phyloP scores from a whole-genome alignment of 2,888 invertebrate genomes.

The Drosophila nr. perissopoda region DNA sequence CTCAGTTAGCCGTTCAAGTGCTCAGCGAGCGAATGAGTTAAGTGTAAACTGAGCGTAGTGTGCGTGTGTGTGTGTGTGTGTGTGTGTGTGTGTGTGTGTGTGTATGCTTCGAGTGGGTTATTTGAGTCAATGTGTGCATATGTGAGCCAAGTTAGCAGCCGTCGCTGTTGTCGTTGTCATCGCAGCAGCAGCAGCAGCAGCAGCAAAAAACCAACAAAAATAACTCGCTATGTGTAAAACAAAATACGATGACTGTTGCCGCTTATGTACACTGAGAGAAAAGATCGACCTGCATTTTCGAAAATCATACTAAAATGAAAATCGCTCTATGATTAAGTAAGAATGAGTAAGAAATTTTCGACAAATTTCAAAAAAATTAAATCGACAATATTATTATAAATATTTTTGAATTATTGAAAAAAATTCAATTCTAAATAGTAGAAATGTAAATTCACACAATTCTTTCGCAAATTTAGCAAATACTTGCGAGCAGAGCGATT shows the following conservation, averaged over 20 bases:
- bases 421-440: background rate
- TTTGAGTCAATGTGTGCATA: constrained; percentile 14
- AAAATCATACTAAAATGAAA: background rate
- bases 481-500: background rate
- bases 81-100: constrained; percentile 17
- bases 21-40: constrained; percentile 27
- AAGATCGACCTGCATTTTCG: background rate
- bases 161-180: constrained; percentile 16
- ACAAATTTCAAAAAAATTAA: background rate
- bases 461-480: background rate
- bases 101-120: constrained; percentile 20
- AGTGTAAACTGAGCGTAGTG: constrained; percentile 27
- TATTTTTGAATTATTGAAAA: background rate
- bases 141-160: constrained; percentile 53
- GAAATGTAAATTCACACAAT: background rate
- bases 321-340: rapidly evolving
- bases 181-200: constrained; percentile 21
- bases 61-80: constrained; percentile 14
- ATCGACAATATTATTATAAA: background rate
- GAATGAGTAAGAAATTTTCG: too few relatives aligned
- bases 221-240: constrained; percentile 46
- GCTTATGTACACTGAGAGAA: constrained; percentile 2
- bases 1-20: constrained; percentile 23
- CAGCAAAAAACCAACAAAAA: constrained; percentile 30
- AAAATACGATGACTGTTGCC: constrained; percentile 48